A percentile compares a stretch with the other conserved stretches of the same genome.
Evolutionary conservation across 1,140 invertebrate genomes (phyloP).

Genomic region (Oncopeltus fasciatus): DNA sequence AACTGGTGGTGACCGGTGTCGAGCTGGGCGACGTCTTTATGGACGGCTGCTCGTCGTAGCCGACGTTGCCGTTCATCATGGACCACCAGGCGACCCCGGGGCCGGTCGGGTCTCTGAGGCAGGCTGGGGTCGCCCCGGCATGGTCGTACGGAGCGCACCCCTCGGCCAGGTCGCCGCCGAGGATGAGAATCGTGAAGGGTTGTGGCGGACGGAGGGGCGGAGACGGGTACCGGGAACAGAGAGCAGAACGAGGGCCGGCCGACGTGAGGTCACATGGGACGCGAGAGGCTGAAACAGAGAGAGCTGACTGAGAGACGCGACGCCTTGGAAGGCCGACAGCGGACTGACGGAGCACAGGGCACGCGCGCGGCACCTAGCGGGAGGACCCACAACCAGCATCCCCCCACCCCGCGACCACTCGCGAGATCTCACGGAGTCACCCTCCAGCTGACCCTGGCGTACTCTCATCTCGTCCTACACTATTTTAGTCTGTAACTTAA

Average conservation of each 20-base stretch:
- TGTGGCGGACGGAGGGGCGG: conserved; percentile 10
- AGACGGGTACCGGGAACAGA: conserved; percentile 15
- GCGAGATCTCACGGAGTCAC: neutral
- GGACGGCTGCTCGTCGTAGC: conserved; percentile 31
- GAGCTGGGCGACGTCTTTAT: conserved; percentile 35
- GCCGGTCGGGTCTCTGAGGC: conserved; percentile 50
- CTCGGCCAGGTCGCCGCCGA: conserved; percentile 61
- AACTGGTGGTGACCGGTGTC: conserved; percentile 33
- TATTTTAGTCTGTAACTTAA: too few species aligned
- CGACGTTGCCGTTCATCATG: conserved; percentile 62
- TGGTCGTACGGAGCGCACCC: conserved; percentile 55
- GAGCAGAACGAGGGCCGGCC: neutral
- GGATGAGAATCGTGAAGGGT: conserved; percentile 44
- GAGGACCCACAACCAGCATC: neutral
- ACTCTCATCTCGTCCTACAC: too few species aligned
- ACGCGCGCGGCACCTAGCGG: conserved; percentile 4
- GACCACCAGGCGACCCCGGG: conserved; percentile 64
- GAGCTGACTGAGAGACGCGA: neutral
- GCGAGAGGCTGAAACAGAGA: neutral
- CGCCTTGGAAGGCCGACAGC: neutral
- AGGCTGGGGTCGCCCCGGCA: conserved; percentile 46
- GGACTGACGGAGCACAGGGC: neutral
- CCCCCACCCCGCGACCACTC: neutral
- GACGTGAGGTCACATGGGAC: neutral
- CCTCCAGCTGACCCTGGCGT: neutral